These are phyloP conservation scores for Pempheris klunzingeri DNA, from an alignment of 2,797 vertebrate species.

Conservation along the genomic window DNA sequence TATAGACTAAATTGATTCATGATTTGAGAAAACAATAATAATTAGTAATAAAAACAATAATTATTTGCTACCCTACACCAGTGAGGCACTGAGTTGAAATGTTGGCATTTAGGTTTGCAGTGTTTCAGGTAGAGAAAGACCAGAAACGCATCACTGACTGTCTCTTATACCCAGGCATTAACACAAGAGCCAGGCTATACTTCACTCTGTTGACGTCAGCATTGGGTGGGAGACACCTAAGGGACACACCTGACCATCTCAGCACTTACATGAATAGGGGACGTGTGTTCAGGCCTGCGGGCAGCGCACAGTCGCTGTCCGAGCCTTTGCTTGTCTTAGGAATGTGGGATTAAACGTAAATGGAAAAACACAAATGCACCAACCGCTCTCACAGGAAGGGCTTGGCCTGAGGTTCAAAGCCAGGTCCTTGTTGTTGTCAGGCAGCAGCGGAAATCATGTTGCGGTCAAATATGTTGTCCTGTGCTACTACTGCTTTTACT, in stretches of 20 bases:
- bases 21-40: not conserved
- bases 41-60: not conserved
- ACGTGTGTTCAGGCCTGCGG: slow-evolving; percentile 39
- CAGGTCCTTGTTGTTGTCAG: slow-evolving; percentile 50
- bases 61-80: not conserved
- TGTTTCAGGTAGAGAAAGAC: slow-evolving; percentile 6
- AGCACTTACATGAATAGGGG: slow-evolving; percentile 28
- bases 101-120: not conserved
- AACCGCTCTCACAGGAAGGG: slow-evolving; percentile 38
- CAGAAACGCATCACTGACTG: not conserved
- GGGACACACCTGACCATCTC: slow-evolving; percentile 49
- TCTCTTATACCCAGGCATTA: not conserved
- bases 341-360: slow-evolving; percentile 68
- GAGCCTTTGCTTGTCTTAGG: slow-evolving; percentile 69
- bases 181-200: slow-evolving; percentile 11
- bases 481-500: not conserved
- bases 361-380: slow-evolving; percentile 57
- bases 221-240: slow-evolving; percentile 19
- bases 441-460: slow-evolving; percentile 44
- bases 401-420: slow-evolving; percentile 56
- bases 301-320: slow-evolving; percentile 41
- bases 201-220: slow-evolving; percentile 26
- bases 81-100: not conserved
- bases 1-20: not conserved
- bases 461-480: slow-evolving; percentile 51